Conservation (phyloP, 2,797 vertebrate genomes). For the Mormyrus proboscirostris region DNA sequence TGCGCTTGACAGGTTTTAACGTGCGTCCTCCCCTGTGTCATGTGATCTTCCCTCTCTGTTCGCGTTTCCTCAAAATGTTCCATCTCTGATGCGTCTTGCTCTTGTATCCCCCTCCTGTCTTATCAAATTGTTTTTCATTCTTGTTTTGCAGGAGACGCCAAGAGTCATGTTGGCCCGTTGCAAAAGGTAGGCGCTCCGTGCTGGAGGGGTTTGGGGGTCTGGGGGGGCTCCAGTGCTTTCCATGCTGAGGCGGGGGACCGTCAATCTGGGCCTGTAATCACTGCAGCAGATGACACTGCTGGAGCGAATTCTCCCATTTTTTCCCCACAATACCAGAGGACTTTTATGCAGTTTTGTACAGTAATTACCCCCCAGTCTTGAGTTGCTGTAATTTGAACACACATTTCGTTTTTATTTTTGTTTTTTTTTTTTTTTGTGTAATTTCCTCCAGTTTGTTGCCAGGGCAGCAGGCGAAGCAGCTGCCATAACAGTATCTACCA, state of each 20-base stretch:
- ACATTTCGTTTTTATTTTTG: neutral
- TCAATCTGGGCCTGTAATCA: constrained; percentile 28
- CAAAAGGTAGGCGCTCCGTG: constrained; percentile 73
- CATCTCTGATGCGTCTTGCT: neutral
- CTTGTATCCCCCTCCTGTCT: neutral
- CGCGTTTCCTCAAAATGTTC: neutral
- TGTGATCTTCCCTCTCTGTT: neutral
- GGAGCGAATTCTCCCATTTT: neutral
- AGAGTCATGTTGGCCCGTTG: constrained; percentile 70
- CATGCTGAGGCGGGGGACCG: neutral
- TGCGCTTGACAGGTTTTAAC: neutral
- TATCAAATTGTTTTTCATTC: constrained; percentile 33
- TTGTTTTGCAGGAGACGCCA: constrained; percentile 69
- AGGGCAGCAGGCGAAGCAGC: neutral
- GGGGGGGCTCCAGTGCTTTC: neutral
- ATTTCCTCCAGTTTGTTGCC: constrained; percentile 6
- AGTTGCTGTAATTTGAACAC: neutral
- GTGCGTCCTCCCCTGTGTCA: neutral
- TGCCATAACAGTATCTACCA: neutral
- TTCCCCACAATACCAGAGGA: neutral
- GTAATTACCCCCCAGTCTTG: neutral
- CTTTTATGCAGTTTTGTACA: neutral
- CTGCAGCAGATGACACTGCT: neutral
- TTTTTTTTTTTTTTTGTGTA: neutral
- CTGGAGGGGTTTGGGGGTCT: neutral